Base-by-base conservation (phyloP, 2,888 invertebrate species). In the Rosalia funebris region DNA sequence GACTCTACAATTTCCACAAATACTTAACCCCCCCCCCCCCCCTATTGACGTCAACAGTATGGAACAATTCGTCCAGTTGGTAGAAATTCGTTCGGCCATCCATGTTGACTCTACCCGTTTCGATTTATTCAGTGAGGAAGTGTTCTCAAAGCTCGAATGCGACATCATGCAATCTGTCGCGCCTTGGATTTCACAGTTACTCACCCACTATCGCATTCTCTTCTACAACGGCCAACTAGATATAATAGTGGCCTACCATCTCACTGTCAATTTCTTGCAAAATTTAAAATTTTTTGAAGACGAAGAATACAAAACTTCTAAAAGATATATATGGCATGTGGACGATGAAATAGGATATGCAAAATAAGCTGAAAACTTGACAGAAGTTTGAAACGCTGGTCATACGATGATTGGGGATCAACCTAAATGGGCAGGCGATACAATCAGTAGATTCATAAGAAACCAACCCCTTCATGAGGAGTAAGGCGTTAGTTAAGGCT, bases 221-320 rank as follows among this genome's bases (percentile, higher is more conserved):
- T 85, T 95, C 60, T 96, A 96, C 79, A 95, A 90, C 76, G 96
- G 96, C 0, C 96, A 96, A 76, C 78, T 96, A 65, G 96, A 97
- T 78, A 91, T 96, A 10, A 94, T 96, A 65, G 92, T 95, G 0
- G 93, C 95, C 0, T 93, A 94, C 80, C 93, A 95, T 0, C 77
- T 93, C 46, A 95, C 95, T 0, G 85, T 91, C 14, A 91, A 91
- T 76, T 95, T 91, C 78, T 81, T 96, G 25, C 84, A 86, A 65
- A 85, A 88, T 50, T 82, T 95, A 0, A 84, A 89, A 41, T 95
- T 93, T 82, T 84, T 83, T 15, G 88, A 85, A 0, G 82, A 88
- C 0, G 84, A 84, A 1, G 83, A 86, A 1, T 95, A 92, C 78
- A 87, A 87, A 72, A 83, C 81, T 0, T 89, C 91, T 0, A 82